phyloP scores from a whole-genome alignment of 2,888 invertebrate species.

The Phymatocera aterrima region DNA sequence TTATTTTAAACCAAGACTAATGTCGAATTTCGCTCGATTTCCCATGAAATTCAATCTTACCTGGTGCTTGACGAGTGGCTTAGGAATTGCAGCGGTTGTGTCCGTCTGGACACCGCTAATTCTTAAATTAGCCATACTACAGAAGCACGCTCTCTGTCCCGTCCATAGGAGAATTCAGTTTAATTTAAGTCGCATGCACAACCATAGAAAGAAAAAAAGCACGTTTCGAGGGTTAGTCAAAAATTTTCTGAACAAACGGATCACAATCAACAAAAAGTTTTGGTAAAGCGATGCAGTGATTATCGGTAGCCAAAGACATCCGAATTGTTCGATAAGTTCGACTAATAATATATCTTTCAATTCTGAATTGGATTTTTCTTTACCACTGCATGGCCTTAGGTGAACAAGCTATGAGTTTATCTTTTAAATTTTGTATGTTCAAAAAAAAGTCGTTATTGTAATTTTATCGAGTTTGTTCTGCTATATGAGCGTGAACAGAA shows the following conservation, averaged over 20 bases:
- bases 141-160: slow-evolving; percentile 71
- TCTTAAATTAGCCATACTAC: slow-evolving; percentile 72
- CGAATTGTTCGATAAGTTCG: not conserved
- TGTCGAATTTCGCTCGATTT: not conserved
- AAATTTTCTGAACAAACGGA: slow-evolving; percentile 15
- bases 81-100: not conserved
- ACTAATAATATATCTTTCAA: not conserved
- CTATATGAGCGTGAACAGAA: not conserved
- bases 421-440: not conserved
- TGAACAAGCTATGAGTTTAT: not conserved
- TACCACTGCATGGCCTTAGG: not conserved
- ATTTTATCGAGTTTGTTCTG: not conserved
- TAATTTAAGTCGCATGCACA: slow-evolving; percentile 47
- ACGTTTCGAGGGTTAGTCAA: slow-evolving; percentile 45
- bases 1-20: not conserved
- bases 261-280: not conserved
- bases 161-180: slow-evolving; percentile 51
- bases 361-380: not conserved
- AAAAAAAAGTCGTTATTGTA: not conserved
- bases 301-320: not conserved
- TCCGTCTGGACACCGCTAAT: slow-evolving; percentile 63
- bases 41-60: slow-evolving; percentile 20
- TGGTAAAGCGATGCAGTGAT: slow-evolving; percentile 6
- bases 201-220: slow-evolving; percentile 47
- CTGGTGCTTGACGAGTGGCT: slow-evolving; percentile 28